These are phyloP conservation scores for Koerneria pararmatus DNA, from an alignment of 2,888 invertebrate genomes.

Conservation along the genomic window DNA sequence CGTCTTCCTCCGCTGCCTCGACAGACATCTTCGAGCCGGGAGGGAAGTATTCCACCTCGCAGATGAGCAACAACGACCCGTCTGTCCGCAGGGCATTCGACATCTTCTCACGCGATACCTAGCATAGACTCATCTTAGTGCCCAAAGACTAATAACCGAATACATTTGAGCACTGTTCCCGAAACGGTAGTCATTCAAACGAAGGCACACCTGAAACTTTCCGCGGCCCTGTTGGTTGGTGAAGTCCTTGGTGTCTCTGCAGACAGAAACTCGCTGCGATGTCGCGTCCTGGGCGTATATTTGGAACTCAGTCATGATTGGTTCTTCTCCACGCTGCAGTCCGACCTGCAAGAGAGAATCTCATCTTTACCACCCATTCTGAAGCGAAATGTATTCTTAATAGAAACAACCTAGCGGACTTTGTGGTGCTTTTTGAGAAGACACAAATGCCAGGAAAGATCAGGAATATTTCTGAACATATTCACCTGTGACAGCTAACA, in stretches of 20 bases:
- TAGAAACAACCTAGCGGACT: too few relatives aligned
- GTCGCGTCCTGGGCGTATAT: slow-evolving; percentile 49
- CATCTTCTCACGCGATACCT: slow-evolving; percentile 51
- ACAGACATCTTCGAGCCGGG: slow-evolving; percentile 49
- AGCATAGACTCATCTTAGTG: background rate
- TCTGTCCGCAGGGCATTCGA: slow-evolving; percentile 43
- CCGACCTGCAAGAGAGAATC: slow-evolving; percentile 3
- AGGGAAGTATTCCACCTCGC: slow-evolving; percentile 50
- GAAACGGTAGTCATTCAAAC: too few relatives aligned
- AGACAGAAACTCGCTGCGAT: slow-evolving; percentile 46
- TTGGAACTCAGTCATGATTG: slow-evolving; percentile 58
- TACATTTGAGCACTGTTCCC: too few relatives aligned
- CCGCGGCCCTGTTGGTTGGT: slow-evolving; percentile 57
- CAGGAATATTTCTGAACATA: too few relatives aligned
- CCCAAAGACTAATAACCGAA: too few relatives aligned
- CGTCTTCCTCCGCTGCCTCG: slow-evolving; percentile 43
- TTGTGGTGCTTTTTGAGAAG: too few relatives aligned
- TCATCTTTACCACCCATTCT: background rate
- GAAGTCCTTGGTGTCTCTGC: slow-evolving; percentile 57
- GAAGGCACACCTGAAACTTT: slow-evolving; percentile 48
- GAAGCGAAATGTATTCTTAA: too few relatives aligned
- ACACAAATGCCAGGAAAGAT: too few relatives aligned
- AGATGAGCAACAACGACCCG: slow-evolving; percentile 48
- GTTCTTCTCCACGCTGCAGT: slow-evolving; percentile 50
- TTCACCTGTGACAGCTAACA: too few relatives aligned